Base-by-base conservation (phyloP, 1,140 invertebrate species). In the Aphaenogaster rudis region DNA sequence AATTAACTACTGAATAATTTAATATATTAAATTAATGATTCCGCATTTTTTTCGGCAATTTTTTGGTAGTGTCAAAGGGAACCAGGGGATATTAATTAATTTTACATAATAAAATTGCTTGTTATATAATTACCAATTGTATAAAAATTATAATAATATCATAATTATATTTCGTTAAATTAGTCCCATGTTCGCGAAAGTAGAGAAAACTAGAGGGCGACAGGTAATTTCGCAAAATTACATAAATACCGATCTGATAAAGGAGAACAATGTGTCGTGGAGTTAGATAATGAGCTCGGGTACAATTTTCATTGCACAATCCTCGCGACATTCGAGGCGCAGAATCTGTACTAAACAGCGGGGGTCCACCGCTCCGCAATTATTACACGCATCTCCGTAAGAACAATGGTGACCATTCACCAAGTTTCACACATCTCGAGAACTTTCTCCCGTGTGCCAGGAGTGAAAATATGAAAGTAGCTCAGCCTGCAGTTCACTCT, bases 401-500 rank as follows among this genome's bases (percentile, higher is more conserved):
- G 86, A 84, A 95, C 92, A 95, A 95, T 94, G 87, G 88, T 78
- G 86, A 76, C 86, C 88, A 84, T 86, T 92, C 89, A 86, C 87
- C 72, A 88, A 90, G 91, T 94, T 94, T 94, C 93, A 94, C 93
- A 94, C 94, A 94, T 95, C 92, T 91, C 45, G 72, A 93, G 92
- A 94, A 95, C 95, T 95, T 95, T 95, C 95, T 95, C 95, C 87
- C 82, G 86, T 86, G 87, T 92, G 91, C 88, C 88, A 84, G 92
- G 92, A 93, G 95, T 95, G 95, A 95, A 95, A 95, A 95, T 95
- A 95, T 95, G 95, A 95, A 95, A 95, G 95, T 95, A 94, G 94
- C 94, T 94, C 93, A 92, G 80, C 86, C 74, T 87, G 89, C 86
- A 92, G 90, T 92, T 91, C 84, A 87, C 89, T 91, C 92, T 93